A percentile compares a stretch with the other conserved stretches of the same genome.
Conservation (phyloP, 2,797 vertebrate genomes). For the Tapera naevia region DNA sequence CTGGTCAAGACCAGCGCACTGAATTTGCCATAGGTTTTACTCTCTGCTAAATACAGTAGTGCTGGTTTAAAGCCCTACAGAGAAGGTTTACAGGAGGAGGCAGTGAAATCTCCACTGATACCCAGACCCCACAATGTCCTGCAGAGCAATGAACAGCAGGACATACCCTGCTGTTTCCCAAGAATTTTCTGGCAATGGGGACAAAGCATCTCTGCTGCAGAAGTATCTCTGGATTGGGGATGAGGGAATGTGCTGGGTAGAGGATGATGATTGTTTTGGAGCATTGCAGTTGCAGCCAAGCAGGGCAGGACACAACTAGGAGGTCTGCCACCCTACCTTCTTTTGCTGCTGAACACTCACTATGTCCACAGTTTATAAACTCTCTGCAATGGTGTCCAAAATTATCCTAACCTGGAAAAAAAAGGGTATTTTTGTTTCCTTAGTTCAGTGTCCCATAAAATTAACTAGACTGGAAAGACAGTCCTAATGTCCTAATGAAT, state of each 20-base stretch:
- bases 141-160: not conserved
- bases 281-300: not conserved
- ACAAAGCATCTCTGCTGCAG: not conserved
- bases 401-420: not conserved
- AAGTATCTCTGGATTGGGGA: not conserved
- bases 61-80: not conserved
- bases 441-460: not conserved
- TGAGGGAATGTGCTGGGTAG: too few species aligned
- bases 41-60: not conserved
- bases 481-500: not conserved
- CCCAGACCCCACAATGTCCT: not conserved
- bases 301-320: not conserved
- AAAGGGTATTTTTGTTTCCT: not conserved
- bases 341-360: not conserved
- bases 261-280: not conserved
- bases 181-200: not conserved
- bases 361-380: not conserved
- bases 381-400: not conserved
- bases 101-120: not conserved
- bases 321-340: not conserved
- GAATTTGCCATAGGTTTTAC: not conserved
- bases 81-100: not conserved
- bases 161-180: not conserved
- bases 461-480: not conserved
- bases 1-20: not conserved